Evolutionary conservation across 1,140 invertebrate species (phyloP).

Genomic region (Arctopsyche grandis): DNA sequence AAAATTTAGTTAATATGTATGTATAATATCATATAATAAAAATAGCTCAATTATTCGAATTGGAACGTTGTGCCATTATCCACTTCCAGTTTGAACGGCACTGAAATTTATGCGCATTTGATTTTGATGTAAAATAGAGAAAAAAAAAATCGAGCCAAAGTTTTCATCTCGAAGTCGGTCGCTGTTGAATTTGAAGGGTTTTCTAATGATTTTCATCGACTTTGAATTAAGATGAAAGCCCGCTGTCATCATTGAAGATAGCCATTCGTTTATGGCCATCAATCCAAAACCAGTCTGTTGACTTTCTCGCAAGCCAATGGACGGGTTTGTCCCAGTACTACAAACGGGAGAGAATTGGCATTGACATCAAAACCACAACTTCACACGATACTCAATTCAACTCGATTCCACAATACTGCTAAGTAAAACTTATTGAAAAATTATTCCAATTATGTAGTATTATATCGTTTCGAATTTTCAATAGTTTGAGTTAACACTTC

Average conservation of each 20-base stretch:
- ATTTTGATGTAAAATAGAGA: not conserved
- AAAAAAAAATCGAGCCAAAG: not conserved
- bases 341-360: not conserved
- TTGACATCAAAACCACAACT: conserved; percentile 9
- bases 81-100: not conserved
- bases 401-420: not conserved
- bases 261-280: conserved; percentile 33
- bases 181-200: too few relatives aligned
- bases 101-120: conserved; percentile 1
- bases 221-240: conserved; percentile 30
- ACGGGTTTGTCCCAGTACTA: conserved; percentile 16
- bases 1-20: not conserved
- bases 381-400: not conserved
- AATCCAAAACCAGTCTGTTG: conserved; percentile 35
- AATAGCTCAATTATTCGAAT: not conserved
- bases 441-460: too few relatives aligned
- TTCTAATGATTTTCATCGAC: too few relatives aligned
- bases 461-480: too few relatives aligned
- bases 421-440: not conserved
- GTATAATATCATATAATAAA: too few relatives aligned
- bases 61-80: not conserved
- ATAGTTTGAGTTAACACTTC: too few relatives aligned
- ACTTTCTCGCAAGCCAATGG: conserved; percentile 30
- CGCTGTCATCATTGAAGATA: conserved; percentile 15
- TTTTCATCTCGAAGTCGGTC: too few relatives aligned